Evolutionary conservation across 2,797 vertebrate genomes (phyloP), one percentile per base, ranked within the genome.

Genomic region (Syncerus caffer): DNA sequence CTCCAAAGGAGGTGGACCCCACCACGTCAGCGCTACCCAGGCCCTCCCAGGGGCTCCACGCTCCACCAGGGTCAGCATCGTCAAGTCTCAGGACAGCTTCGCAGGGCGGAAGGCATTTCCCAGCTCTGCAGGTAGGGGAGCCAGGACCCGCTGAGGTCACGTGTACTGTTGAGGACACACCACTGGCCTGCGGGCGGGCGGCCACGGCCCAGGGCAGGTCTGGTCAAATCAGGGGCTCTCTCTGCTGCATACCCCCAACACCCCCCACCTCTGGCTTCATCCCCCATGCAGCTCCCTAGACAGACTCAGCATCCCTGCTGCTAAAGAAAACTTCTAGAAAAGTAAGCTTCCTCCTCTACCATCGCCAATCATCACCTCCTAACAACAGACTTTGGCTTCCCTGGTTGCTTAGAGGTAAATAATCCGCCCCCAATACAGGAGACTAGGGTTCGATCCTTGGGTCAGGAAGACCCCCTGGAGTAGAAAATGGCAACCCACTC

Each of bases 181-280:
- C 1, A 1, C 1, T 2, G 14, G 25, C 31, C 45, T 2, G 11
- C 0, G 13, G 8, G 9, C 0, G n/a, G 6, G 55, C 1, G 2
- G 58, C 13, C 14, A 6, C 10, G 55, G 16, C 60, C 78, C 0
- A 1, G 53, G 57, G 10, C 51, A 21, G 0, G 27, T 16, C 58
- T 2, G 7, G 23, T 47, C 86, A 15, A 34, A 25, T 7, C 4
- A 25, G 29, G 27, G 0, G 17, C 38, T 27, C 27, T 29, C n/a
- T n/a, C 19, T 71, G 67, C 67, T 71, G 10, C 67, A 38, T 10
- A 71, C 19, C n/a, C 62, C 19, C 67, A 23, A 38, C 3, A 71
- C 0, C 15, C 0, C 0, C 11, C 2, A 1, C 6, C 0, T 19
- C 9, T 53, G 31, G 82, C 60, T 19, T 50, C 7, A 1, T 7